These are phyloP conservation scores for Onychomys leucogaster DNA, from an alignment of 2,797 vertebrate genomes.

Conservation along the genomic window DNA sequence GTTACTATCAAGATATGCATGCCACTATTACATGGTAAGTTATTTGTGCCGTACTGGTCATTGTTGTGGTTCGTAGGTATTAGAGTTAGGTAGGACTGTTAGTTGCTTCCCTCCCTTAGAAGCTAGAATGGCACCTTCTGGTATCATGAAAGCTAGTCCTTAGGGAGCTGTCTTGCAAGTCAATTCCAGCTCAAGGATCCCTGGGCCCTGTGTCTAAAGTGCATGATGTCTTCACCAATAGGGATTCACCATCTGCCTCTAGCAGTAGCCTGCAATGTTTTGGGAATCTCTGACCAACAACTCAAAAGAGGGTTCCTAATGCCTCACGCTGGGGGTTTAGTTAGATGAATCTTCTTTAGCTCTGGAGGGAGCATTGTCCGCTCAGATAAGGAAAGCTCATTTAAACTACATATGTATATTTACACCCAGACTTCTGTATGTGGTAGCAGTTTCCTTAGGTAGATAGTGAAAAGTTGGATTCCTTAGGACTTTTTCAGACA, in stretches of 20 bases:
- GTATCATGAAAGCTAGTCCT: not conserved
- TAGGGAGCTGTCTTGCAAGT: not conserved
- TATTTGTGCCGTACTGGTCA: not conserved
- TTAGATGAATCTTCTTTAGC: not conserved
- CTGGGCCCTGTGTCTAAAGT: not conserved
- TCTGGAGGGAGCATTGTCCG: not conserved
- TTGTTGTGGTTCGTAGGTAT: not conserved
- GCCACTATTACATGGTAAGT: not conserved
- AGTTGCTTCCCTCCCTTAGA: not conserved
- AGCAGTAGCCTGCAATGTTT: too few species aligned
- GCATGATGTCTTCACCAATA: not conserved
- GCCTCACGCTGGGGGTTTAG: not conserved
- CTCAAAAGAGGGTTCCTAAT: not conserved
- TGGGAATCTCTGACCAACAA: not conserved
- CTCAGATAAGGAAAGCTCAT: not conserved
- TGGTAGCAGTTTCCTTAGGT: not conserved
- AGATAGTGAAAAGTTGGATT: not conserved
- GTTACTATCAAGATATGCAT: not conserved
- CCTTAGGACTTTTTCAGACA: not conserved
- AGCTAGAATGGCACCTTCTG: not conserved
- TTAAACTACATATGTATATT: not conserved
- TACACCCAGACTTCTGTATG: not conserved
- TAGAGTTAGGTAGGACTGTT: not conserved
- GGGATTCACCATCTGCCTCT: not conserved
- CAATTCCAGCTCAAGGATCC: not conserved